phyloP scores from a whole-genome alignment of 2,797 vertebrate species.

The Valencia hispanica region DNA sequence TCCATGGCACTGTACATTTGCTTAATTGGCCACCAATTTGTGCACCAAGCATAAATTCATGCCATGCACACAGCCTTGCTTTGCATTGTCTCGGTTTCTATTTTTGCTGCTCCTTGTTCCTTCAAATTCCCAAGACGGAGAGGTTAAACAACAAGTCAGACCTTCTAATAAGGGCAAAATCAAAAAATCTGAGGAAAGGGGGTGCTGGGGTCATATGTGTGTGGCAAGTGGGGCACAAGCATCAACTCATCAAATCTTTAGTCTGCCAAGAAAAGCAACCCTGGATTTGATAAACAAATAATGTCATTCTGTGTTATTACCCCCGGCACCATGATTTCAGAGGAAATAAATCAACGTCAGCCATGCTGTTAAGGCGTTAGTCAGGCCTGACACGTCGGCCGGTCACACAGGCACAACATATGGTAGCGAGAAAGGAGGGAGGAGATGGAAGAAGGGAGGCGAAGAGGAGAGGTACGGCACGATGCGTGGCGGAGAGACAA shows the following conservation, averaged over 20 bases:
- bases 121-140: conserved; percentile 64
- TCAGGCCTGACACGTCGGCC: conserved; percentile 71
- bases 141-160: conserved; percentile 75
- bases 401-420: conserved; percentile 82
- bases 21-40: conserved; percentile 54
- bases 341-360: conserved; percentile 94
- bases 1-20: background rate
- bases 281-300: conserved; percentile 93
- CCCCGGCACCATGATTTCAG: conserved; percentile 88
- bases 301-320: conserved; percentile 92
- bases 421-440: conserved; percentile 60
- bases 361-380: conserved; percentile 79
- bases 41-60: conserved; percentile 54
- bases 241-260: conserved; percentile 84
- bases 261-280: conserved; percentile 82
- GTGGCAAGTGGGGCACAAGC: conserved; percentile 18
- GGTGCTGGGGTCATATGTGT: conserved; percentile 62
- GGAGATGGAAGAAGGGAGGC: conserved; percentile 22
- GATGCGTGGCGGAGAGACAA: conserved; percentile 67
- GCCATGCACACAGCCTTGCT: conserved; percentile 73
- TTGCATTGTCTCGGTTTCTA: conserved; percentile 60
- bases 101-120: conserved; percentile 30
- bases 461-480: conserved; percentile 49
- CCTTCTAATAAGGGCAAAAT: conserved; percentile 80
- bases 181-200: conserved; percentile 62